Evolutionary conservation across 2,797 vertebrate genomes (phyloP), one percentile per base, ranked within the genome.

Genomic region (Meriones psammophilus): DNA sequence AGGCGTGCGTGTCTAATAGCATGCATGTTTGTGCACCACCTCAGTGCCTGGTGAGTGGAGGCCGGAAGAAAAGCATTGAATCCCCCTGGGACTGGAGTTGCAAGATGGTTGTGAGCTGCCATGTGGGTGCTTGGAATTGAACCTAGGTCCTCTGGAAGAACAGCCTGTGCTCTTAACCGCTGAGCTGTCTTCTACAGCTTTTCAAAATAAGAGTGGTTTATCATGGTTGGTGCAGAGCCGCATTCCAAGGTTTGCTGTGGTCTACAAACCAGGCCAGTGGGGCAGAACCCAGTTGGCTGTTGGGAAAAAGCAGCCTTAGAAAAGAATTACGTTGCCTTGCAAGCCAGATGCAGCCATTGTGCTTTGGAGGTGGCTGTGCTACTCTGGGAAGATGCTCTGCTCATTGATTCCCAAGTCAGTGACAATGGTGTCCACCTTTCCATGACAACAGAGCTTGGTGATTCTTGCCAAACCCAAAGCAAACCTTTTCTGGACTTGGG

Each of bases 291-390:
- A 28, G 28, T 46, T 14, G 33, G 56, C 71, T 30, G 0, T 71
- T 26, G 14, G 76, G 78, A 33, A 89, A 89, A 15, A 56, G 56
- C 56, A 58, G 56, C 56, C 56, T 58, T 58, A 58, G 17, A 58
- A 58, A 58, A 58, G 22, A 18, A 14, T 33, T 5, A 6, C 50
- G 33, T 85, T 50, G 17, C 28, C 42, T 66, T 54, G 73, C 12
- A 24, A 46, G 33, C 24, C 15, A 20, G 22, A 26, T 15, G 30
- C 22, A 7, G n/a, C 26, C 10, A 9, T 15, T 62, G 3, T 1
- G 0, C 77, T 42, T 9, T 0, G 22, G 60, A 8, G 15, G 33
- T 78, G 33, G 62, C 17, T 30, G 10, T 26, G 33, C 39, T 20
- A 74, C 28, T 62, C 39, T 9, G 0, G 0, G 1, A n/a, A 50